Conservation (phyloP, 2,888 invertebrate species). For the Epistrophe eligans region DNA sequence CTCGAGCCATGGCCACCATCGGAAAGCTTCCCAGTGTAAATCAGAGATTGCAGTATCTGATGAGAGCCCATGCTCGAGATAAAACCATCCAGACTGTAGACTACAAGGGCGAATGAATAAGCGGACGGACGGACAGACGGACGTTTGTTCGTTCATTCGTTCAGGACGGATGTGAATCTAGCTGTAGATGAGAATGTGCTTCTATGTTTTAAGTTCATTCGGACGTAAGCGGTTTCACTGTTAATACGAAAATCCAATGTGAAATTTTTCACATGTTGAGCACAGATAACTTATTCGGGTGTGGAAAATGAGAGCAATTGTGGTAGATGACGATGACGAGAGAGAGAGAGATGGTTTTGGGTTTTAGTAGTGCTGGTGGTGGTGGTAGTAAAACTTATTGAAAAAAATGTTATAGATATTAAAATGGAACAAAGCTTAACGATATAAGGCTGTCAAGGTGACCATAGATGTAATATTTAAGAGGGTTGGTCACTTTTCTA, state of each 20-base stretch:
- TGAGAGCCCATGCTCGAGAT: constrained; percentile 46
- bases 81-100: constrained; percentile 12
- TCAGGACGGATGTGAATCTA: constrained; percentile 47
- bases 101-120: neutral
- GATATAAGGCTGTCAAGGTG: neutral
- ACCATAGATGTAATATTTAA: constrained; percentile 4
- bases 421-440: neutral
- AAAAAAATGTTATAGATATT: constrained; percentile 2
- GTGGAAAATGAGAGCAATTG: constrained; percentile 73
- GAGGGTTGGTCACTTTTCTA: neutral
- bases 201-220: constrained; percentile 68
- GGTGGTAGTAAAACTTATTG: constrained; percentile 70
- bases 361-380: neutral
- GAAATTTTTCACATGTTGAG: constrained; percentile 76
- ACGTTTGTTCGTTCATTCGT: neutral
- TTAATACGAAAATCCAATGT: constrained; percentile 73
- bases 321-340: constrained; percentile 57
- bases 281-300: constrained; percentile 75
- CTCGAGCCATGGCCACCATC: constrained; percentile 55
- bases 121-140: neutral
- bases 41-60: constrained; percentile 71
- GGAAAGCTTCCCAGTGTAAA: constrained; percentile 66
- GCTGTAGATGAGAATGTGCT: constrained; percentile 38
- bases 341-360: neutral
- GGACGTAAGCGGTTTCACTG: constrained; percentile 74